Evolutionary conservation across 2,888 invertebrate genomes (phyloP).

Genomic region (Hypena proboscidalis): DNA sequence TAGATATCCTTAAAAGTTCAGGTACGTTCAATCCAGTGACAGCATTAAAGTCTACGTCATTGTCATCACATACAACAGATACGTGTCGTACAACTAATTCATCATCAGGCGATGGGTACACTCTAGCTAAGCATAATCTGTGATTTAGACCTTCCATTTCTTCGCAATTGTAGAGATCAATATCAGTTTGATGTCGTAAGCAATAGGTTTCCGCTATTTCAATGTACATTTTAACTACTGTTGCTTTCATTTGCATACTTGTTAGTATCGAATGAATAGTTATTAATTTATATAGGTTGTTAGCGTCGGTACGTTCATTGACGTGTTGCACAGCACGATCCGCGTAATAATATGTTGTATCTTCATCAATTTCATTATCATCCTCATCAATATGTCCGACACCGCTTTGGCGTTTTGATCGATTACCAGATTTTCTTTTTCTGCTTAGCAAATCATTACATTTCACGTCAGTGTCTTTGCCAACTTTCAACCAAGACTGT

Average conservation of each 20-base stretch:
- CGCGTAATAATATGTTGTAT: conserved; percentile 62
- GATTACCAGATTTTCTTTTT: conserved; percentile 15
- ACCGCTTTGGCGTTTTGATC: conserved; percentile 18
- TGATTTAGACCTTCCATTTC: conserved; percentile 65
- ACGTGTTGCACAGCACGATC: conserved; percentile 59
- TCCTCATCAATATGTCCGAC: conserved; percentile 51
- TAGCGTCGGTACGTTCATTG: conserved; percentile 53
- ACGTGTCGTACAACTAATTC: conserved; percentile 58
- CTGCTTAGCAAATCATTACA: conserved; percentile 16
- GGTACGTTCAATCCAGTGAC: conserved; percentile 59
- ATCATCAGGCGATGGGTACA: conserved; percentile 69
- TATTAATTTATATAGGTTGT: conserved; percentile 66
- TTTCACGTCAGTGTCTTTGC: conserved; percentile 31
- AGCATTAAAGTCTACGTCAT: conserved; percentile 53
- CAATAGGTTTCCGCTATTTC: conserved; percentile 69
- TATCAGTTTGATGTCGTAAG: conserved; percentile 50
- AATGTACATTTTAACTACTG: conserved; percentile 64
- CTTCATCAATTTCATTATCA: conserved; percentile 66
- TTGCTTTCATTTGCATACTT: conserved; percentile 57
- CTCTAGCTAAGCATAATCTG: conserved; percentile 61
- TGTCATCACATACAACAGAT: conserved; percentile 62
- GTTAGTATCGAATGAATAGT: conserved; percentile 59
- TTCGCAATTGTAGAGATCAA: conserved; percentile 57
- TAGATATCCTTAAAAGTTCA: conserved; percentile 52
- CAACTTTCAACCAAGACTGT: background rate